Evolutionary conservation across 2,797 vertebrate species (phyloP).

Genomic region (Distichodus sexfasciatus): DNA sequence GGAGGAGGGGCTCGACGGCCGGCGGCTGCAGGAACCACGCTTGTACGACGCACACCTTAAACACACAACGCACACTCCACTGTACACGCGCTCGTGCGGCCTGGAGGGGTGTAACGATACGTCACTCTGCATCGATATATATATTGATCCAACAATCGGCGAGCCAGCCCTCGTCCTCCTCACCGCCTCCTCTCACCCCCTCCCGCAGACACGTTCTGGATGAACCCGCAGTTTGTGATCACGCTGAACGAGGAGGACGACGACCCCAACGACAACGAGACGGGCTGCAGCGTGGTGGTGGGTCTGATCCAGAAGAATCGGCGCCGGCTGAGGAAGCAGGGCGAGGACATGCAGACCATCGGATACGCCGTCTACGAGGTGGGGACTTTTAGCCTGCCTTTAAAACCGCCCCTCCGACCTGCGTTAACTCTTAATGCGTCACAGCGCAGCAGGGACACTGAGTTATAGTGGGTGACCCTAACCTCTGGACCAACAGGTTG

Average conservation of each 20-base stretch:
- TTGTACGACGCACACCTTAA: slow-evolving; percentile 71
- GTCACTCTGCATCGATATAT: too few relatives aligned
- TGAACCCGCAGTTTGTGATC: slow-evolving; percentile 85
- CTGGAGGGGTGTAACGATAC: too few relatives aligned
- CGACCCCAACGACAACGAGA: slow-evolving; percentile 65
- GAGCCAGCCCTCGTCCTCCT: too few relatives aligned
- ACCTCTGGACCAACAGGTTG: too few relatives aligned
- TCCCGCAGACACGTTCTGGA: slow-evolving; percentile 83
- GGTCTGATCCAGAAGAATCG: slow-evolving; percentile 89
- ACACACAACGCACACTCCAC: too few relatives aligned
- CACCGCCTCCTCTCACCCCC: not conserved
- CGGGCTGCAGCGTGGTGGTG: slow-evolving; percentile 76
- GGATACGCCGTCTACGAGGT: slow-evolving; percentile 70
- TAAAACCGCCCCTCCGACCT: too few relatives aligned
- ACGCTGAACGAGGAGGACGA: slow-evolving; percentile 77
- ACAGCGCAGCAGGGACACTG: too few relatives aligned
- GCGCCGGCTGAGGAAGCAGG: slow-evolving; percentile 70
- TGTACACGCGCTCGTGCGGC: too few relatives aligned
- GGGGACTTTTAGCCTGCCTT: too few relatives aligned
- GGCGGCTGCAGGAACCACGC: slow-evolving; percentile 84
- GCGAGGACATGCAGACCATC: slow-evolving; percentile 81
- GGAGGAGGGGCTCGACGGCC: slow-evolving; percentile 79
- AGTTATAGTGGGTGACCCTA: too few relatives aligned
- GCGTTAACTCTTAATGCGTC: too few relatives aligned
- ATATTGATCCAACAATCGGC: too few relatives aligned